Conservation (phyloP, 2,797 vertebrate genomes). For the Catamblyrhynchus diadema region DNA sequence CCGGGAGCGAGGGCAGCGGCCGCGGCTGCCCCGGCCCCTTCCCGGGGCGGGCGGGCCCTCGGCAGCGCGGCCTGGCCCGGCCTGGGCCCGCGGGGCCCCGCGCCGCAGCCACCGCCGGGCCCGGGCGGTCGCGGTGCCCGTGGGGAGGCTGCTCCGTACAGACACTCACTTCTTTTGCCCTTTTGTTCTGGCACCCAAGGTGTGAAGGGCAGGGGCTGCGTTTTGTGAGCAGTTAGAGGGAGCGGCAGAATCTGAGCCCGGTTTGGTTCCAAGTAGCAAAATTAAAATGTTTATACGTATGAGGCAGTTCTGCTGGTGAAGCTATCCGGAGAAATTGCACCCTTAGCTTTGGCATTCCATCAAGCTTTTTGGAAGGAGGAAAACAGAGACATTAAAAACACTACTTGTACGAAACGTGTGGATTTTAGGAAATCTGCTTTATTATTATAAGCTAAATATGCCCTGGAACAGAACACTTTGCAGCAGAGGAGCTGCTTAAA, state of each 20-base stretch:
- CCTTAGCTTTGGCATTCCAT: background rate
- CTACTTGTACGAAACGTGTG: rapidly evolving
- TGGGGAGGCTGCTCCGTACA: rapidly evolving
- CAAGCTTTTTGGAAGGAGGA: background rate
- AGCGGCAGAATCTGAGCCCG: rapidly evolving
- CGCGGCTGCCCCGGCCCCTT: background rate
- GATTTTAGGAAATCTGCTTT: background rate
- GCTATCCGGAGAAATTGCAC: background rate
- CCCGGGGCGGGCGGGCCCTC: no score
- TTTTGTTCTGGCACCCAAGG: rapidly evolving
- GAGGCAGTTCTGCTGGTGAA: background rate
- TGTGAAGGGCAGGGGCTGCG: rapidly evolving
- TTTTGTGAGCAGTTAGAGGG: rapidly evolving
- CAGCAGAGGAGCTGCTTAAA: background rate
- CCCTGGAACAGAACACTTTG: background rate
- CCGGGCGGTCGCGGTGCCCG: rapidly evolving
- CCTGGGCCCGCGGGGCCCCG: background rate
- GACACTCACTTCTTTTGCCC: rapidly evolving
- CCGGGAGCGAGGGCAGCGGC: background rate
- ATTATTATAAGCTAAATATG: background rate
- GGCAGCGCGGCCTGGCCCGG: background rate
- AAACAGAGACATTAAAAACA: rapidly evolving
- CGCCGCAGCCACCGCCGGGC: background rate
- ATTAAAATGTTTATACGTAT: rapidly evolving
- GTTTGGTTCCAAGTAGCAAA: rapidly evolving